Base-by-base conservation (phyloP, 2,797 vertebrate genomes). In the Semaprochilodus insignis region DNA sequence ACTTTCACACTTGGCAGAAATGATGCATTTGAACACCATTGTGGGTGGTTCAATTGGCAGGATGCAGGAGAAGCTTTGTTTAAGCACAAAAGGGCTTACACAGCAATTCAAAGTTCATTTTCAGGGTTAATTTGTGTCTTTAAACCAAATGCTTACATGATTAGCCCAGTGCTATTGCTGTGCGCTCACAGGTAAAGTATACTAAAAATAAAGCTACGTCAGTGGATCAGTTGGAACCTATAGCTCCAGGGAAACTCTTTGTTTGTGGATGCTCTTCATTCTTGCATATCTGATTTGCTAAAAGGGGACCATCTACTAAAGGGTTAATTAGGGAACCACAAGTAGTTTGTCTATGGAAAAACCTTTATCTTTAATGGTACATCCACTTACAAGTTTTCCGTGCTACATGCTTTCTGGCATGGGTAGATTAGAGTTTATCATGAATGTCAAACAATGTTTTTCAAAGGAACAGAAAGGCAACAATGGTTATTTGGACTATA, bases 1-100 rank as follows among this genome's bases (percentile, higher is more conserved):
- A 75, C 73, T 75, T 57, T 23, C 55, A 34, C 19, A 74, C 72
- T 74, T 57, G 52, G 54, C 52, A 74, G 52, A 73, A 52, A 73
- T 34, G 17, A 34, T 31, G 31, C 21, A 23, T 55, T 59, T 59
- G 10, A 59, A 57, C 13, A 23, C 27, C 54, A 34, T 21, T 15
- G 54, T 57, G 48, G 51, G 23, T 25, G 51, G 48, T 13, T 74
- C 40, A 25, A 71, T 14, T 48, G 40, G 44, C 44, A 25, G 5
- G 44, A 51, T 51, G n/a, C 27, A 57, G 57, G 19, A 31, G 8
- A 59, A 36, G 27, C 25, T 55, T 36, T 74, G 27, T 25, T 36
- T 13, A 21, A n/a, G 27, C 27, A 40, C 27, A 34, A 14, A 67
- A 54, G 23, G 48, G 2, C 13, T 7, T 13, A 60, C 54, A 74